Evolutionary conservation across 1,140 invertebrate genomes (phyloP).

Genomic region (Pseudomyrmex cubaensis): DNA sequence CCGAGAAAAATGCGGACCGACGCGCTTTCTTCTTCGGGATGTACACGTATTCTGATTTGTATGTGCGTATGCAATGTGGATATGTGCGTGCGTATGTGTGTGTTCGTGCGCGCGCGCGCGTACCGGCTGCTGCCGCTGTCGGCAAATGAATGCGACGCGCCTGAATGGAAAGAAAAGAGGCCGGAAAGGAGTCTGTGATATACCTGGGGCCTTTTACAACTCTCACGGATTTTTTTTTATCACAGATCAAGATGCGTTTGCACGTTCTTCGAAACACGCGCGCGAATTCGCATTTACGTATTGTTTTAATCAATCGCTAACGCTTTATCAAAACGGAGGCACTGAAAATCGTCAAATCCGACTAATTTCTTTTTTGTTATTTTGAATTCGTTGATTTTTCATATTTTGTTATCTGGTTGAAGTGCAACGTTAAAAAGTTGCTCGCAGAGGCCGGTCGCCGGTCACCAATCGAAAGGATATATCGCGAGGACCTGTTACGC

Average conservation of each 20-base stretch:
- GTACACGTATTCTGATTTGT: background rate
- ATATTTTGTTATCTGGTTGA: no score
- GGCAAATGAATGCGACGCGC: conserved; percentile 29
- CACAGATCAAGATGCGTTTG: no score
- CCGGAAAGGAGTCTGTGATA: conserved; percentile 5
- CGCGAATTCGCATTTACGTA: background rate
- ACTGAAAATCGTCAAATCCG: background rate
- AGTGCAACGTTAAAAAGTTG: background rate
- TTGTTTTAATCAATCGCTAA: no score
- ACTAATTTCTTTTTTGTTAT: background rate
- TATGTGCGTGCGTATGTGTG: background rate
- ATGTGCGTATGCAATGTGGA: background rate
- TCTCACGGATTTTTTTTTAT: background rate
- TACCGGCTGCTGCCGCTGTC: conserved; percentile 27
- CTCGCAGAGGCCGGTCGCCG: conserved; percentile 5
- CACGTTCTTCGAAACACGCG: background rate
- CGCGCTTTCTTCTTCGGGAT: conserved; percentile 66
- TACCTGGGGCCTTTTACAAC: background rate
- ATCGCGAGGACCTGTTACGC: conserved; percentile 36
- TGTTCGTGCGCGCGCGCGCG: background rate
- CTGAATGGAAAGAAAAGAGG: conserved; percentile 24
- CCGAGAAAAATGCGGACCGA: conserved; percentile 35
- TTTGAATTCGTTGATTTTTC: background rate
- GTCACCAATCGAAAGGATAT: conserved; percentile 36
- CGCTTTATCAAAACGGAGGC: no score